phyloP scores from a whole-genome alignment of 2,797 vertebrate species.

The Spinus olivaceus region DNA sequence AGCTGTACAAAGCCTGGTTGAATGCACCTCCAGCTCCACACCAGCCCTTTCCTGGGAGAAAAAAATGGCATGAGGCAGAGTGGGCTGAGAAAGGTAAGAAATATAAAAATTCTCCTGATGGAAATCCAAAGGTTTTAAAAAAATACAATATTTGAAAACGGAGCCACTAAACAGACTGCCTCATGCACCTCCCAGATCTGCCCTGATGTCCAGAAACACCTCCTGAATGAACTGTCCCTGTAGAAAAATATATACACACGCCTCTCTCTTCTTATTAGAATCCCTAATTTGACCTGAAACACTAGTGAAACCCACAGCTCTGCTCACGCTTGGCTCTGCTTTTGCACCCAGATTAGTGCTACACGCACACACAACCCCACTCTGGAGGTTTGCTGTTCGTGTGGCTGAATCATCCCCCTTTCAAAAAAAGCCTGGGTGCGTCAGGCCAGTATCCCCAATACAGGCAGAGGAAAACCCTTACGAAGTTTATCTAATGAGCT shows the following conservation, averaged over 20 bases:
- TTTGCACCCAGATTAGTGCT: conserved; percentile 38
- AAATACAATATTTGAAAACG: conserved; percentile 46
- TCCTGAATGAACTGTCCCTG: conserved; percentile 17
- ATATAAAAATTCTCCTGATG: conserved; percentile 52
- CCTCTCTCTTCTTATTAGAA: not conserved
- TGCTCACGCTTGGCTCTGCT: conserved; percentile 27
- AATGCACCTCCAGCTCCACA: rapidly evolving
- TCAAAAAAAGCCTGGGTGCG: not conserved
- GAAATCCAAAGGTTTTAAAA: conserved; percentile 52
- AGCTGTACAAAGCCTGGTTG: not conserved
- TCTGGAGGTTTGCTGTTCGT: not conserved
- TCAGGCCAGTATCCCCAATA: conserved; percentile 1
- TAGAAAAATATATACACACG: conserved; percentile 27
- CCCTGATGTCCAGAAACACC: not conserved
- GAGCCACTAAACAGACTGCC: conserved; percentile 9
- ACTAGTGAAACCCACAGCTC: not conserved
- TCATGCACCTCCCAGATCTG: not conserved
- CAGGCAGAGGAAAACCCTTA: conserved; percentile 19
- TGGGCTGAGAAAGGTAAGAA: not conserved
- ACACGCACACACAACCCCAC: not conserved
- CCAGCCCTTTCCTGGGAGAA: not conserved
- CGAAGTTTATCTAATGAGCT: conserved; percentile 23
- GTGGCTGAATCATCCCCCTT: not conserved
- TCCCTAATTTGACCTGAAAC: not conserved
- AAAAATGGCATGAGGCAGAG: conserved; percentile 1